Evolutionary conservation across 2,797 vertebrate genomes (phyloP), one percentile per base, ranked within the genome.

Genomic region (Enteromius treurensis): DNA sequence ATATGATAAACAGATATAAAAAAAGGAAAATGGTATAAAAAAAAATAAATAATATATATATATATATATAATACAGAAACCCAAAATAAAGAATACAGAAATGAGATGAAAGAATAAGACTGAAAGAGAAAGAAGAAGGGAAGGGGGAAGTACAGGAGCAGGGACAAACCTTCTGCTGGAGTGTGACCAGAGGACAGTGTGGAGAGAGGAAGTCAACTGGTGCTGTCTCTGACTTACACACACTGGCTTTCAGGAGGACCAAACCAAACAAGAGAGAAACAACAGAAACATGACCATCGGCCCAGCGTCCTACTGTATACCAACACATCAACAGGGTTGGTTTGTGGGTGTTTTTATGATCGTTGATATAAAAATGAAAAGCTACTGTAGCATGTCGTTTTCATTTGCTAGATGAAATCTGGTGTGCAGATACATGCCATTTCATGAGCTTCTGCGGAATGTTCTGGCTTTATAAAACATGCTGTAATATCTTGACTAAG

Each of bases 211-310:
- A 93, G 94, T 93, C 93, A 94, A 93, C 93, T 95, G 94, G 93
- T 92, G 95, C 94, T 93, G 94, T 94, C 95, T 95, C 94, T 95
- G 94, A 96, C 93, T 96, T 94, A 94, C 92, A 95, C 93, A 94
- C 94, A 91, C 91, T 93, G 93, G 93, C 93, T 95, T 94, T 95
- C 94, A 94, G 94, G 93, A 93, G 94, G 94, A 93, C 94, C 94
- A 95, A 95, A 95, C 94, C 95, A 96, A 95, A 94, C 95, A 95
- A 95, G 94, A 94, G 91, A 95, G 94, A 95, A 94, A 96, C 94
- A 95, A 96, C 93, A 96, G 92, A 93, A 92, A 95, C 91, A 89
- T 95, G 94, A 82, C 70, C 82, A 73, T 64, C 19, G 21, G 67
- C 40, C 68, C 45, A 47, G 64, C 14, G 1, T 23, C 75, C 49